phyloP scores from a whole-genome alignment of 2,888 invertebrate species.

The Caradrina kadenii region DNA sequence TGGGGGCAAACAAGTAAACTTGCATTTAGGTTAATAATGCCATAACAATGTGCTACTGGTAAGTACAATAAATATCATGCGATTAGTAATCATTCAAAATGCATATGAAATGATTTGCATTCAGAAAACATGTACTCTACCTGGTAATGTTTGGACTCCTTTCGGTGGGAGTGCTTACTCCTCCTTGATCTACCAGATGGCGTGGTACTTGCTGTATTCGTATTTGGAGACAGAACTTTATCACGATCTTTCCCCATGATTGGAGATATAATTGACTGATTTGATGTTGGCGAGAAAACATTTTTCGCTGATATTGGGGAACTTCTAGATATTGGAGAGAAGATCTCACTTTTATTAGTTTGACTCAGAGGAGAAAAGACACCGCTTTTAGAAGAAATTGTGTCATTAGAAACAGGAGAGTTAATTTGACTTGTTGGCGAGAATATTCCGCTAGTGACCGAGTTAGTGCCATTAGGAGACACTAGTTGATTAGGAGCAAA shows the following conservation, averaged over 20 bases:
- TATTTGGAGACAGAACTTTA: constrained; percentile 85
- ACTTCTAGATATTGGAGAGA: constrained; percentile 87
- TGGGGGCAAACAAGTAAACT: not conserved
- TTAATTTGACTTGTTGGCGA: constrained; percentile 90
- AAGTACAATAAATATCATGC: constrained; percentile 63
- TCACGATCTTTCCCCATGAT: constrained; percentile 83
- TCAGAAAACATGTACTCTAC: constrained; percentile 76
- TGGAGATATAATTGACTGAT: constrained; percentile 86
- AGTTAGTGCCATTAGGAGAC: constrained; percentile 88
- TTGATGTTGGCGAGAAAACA: constrained; percentile 86
- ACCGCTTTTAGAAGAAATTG: constrained; percentile 88
- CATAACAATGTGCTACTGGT: constrained; percentile 14
- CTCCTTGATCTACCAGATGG: constrained; percentile 90
- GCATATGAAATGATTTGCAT: constrained; percentile 52
- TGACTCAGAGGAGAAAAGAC: constrained; percentile 89
- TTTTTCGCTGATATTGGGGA: constrained; percentile 87
- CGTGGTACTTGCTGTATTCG: constrained; percentile 88
- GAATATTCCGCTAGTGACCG: constrained; percentile 89
- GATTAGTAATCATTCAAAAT: constrained; percentile 73
- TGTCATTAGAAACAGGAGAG: constrained; percentile 88
- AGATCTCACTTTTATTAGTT: constrained; percentile 88
- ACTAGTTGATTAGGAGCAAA: constrained; percentile 85
- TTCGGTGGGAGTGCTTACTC: constrained; percentile 91
- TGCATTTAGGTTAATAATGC: constrained; percentile 7
- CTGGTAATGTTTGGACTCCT: constrained; percentile 94